Conservation (phyloP, 1,140 invertebrate species). For the Sinella curviseta region DNA sequence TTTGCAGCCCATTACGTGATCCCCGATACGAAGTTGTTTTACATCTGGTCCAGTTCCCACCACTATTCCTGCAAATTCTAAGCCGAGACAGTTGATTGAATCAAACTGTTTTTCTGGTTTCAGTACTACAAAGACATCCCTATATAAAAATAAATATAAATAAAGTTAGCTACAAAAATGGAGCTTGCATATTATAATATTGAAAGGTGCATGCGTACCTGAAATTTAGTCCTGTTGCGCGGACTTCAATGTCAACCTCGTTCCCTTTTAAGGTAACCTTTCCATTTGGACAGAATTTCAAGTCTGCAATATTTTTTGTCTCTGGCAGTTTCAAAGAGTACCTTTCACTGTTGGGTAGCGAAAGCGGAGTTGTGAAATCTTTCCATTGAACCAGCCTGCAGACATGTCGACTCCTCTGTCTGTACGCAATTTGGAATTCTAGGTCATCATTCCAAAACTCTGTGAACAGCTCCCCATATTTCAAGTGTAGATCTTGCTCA, state of each 20-base stretch:
- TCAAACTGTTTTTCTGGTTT: constrained; percentile 21
- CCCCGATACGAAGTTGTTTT: not conserved
- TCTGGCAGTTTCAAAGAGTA: constrained; percentile 18
- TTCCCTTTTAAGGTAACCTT: not conserved
- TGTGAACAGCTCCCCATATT: constrained; percentile 21
- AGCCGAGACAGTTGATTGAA: not conserved
- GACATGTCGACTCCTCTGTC: constrained; percentile 28
- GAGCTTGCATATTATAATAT: not conserved
- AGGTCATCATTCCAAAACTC: constrained; percentile 31
- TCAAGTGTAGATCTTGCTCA: not conserved
- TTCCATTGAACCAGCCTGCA: constrained; percentile 10
- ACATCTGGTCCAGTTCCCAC: not conserved
- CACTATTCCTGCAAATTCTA: constrained; percentile 11
- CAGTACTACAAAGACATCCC: constrained; percentile 2
- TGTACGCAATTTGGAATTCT: constrained; percentile 29
- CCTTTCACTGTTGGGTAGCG: constrained; percentile 20
- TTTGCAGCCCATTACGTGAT: constrained; percentile 11
- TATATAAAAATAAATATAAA: not conserved
- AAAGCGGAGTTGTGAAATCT: not conserved
- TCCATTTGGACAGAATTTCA: constrained; percentile 25
- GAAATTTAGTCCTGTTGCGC: constrained; percentile 33
- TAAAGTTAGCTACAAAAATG: not conserved
- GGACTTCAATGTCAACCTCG: constrained; percentile 29
- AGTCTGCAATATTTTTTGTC: constrained; percentile 31
- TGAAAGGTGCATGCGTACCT: not conserved